A percentile compares a stretch with the other conserved stretches of the same genome.
Evolutionary conservation across 2,888 invertebrate genomes (phyloP).

Genomic region (Andrena marginata): DNA sequence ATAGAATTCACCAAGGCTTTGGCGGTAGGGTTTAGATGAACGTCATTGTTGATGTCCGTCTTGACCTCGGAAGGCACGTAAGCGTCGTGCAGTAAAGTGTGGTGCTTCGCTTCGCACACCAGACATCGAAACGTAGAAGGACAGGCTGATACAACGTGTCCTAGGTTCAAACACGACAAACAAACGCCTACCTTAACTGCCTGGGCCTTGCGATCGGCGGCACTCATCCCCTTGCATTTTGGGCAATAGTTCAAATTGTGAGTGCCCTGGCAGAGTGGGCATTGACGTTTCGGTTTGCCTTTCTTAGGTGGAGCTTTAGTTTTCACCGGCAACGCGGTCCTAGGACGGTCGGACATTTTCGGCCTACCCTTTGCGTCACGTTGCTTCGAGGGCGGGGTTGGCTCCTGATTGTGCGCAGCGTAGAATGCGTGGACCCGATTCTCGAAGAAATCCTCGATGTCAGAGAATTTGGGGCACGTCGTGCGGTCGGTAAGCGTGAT

Average conservation of each 20-base stretch:
- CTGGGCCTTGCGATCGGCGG: background rate
- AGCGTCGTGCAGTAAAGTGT: background rate
- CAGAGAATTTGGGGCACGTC: background rate
- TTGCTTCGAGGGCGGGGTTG: background rate
- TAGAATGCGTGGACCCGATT: background rate
- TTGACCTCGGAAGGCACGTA: background rate
- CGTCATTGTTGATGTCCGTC: background rate
- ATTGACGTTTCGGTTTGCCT: background rate
- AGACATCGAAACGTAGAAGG: background rate
- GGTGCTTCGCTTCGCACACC: background rate
- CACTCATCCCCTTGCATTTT: background rate
- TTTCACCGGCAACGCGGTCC: background rate
- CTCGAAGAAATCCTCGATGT: background rate
- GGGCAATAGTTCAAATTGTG: background rate
- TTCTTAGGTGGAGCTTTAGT: background rate
- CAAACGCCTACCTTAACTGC: background rate
- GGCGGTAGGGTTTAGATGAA: background rate
- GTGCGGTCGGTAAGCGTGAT: background rate
- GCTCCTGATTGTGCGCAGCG: background rate
- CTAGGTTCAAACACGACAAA: background rate
- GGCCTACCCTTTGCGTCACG: accelerated
- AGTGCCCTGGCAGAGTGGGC: background rate
- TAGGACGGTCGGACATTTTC: background rate
- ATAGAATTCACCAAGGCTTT: background rate
- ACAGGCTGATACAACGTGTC: background rate